Evolutionary conservation across 2,888 invertebrate genomes (phyloP).

Genomic region (Melieria omissa): DNA sequence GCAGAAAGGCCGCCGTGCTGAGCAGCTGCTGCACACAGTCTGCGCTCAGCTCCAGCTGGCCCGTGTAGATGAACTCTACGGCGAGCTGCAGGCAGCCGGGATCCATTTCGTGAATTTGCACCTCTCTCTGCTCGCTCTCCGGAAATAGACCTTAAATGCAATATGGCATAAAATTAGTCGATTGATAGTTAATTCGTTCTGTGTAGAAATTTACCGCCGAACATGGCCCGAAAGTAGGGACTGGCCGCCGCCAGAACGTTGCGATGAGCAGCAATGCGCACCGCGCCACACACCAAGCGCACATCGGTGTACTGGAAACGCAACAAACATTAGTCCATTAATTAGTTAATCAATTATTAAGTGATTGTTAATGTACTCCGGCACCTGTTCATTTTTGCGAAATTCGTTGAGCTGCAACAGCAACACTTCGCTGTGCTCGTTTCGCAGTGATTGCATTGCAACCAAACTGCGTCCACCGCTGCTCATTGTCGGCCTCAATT

Average conservation of each 20-base stretch:
- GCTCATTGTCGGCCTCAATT: conserved; percentile 12
- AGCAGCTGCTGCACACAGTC: conserved; percentile 49
- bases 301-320: conserved; percentile 51
- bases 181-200: background rate
- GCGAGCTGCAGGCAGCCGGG: conserved; percentile 45
- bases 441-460: conserved; percentile 18
- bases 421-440: conserved; percentile 28
- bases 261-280: conserved; percentile 49
- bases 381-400: conserved; percentile 46
- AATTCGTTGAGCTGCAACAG: conserved; percentile 46
- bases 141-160: conserved; percentile 47
- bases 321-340: background rate
- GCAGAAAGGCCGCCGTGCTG: conserved; percentile 50
- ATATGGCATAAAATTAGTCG: background rate
- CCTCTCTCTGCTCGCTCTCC: conserved; percentile 50
- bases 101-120: conserved; percentile 50
- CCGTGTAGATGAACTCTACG: conserved; percentile 53
- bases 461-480: background rate
- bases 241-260: conserved; percentile 54
- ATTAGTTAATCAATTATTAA: conserved; percentile 9
- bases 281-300: conserved; percentile 43
- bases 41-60: conserved; percentile 45
- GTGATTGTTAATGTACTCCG: background rate
- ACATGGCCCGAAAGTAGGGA: conserved; percentile 54
- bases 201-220: conserved; percentile 44